Evolutionary conservation across 2,888 invertebrate genomes (phyloP), one percentile per base, ranked within the genome.

Genomic region (Ormyrus labotus): DNA sequence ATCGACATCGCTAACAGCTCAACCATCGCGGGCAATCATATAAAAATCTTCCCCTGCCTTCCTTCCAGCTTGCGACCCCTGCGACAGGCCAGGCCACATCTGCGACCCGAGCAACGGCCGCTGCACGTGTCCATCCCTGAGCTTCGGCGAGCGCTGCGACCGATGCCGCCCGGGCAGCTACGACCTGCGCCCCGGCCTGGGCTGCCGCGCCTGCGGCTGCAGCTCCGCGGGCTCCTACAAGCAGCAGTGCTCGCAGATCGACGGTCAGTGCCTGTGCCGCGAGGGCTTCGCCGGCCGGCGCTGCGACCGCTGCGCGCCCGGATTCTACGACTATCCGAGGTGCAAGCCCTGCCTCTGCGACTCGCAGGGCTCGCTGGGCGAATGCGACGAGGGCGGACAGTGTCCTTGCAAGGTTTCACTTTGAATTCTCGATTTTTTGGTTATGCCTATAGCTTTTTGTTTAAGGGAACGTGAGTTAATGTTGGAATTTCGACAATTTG

Each of bases 71-170:
- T 97, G 97, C 87, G 96, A 96, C 11, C 91, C 92, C 0, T 97
- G 97, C 88, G 93, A 94, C 77, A 93, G 94, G 75, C 94, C 95
- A 48, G 98, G 97, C 6, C 97, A 97, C 89, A 94, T 97, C 75
- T 99, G 99, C 89, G 97, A 99, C 87, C 94, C 96, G 0, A 93
- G 94, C 83, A 96, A 95, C 71, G 99, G 99, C 0, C 94, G 96
- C 79, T 99, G 99, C 91, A 95, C 97, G 80, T 99, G 99, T 88
- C 98, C 99, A 5, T 94, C 94, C 0, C 93, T 96, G 78, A 96
- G 97, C 13, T 94, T 95, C 81, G 99, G 99, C 7, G 92, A 94
- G 10, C 93, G 94, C 51, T 99, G 98, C 89, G 94, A 95, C 79
- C 93, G 94, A 84, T 98, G 98, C 90, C 93, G 94, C 34, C 93